Percentiles rank a stretch among this genome's conserved stretches.
Evolutionary conservation across 2,797 vertebrate species (phyloP).

Genomic region (Hoplostethus atlanticus): DNA sequence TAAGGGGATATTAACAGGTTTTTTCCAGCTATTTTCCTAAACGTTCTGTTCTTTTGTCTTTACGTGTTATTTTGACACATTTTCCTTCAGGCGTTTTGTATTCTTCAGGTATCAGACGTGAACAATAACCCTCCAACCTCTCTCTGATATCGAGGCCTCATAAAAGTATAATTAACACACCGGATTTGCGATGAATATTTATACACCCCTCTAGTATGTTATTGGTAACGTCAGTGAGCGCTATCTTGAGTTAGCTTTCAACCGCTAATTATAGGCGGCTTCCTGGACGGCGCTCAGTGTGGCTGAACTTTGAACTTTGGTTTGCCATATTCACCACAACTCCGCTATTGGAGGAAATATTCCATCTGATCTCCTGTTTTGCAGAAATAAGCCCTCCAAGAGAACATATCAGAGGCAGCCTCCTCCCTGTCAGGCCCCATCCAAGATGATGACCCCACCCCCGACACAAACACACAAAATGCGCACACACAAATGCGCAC

Average conservation of each 20-base stretch:
- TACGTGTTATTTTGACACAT: neutral
- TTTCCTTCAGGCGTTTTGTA: neutral
- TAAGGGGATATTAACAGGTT: slow-evolving; percentile 6
- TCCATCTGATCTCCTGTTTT: slow-evolving; percentile 62
- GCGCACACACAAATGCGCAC: neutral
- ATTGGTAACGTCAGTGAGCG: neutral
- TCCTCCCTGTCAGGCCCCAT: slow-evolving; percentile 64
- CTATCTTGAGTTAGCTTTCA: neutral
- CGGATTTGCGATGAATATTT: slow-evolving; percentile 3
- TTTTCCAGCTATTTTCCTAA: slow-evolving; percentile 5
- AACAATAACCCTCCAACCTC: neutral
- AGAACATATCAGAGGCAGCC: slow-evolving; percentile 58
- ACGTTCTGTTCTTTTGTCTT: neutral
- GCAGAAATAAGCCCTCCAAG: slow-evolving; percentile 62
- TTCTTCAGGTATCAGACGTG: neutral
- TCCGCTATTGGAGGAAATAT: slow-evolving; percentile 37
- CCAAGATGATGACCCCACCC: slow-evolving; percentile 44
- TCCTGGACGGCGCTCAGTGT: neutral
- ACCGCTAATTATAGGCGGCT: slow-evolving; percentile 1
- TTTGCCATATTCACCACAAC: neutral
- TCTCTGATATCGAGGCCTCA: slow-evolving; percentile 1
- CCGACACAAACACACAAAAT: neutral
- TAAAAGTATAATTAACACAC: slow-evolving; percentile 4
- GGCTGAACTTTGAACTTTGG: neutral
- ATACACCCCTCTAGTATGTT: neutral